Conservation (phyloP, 2,888 invertebrate genomes). For the Ophion ventricosus region DNA sequence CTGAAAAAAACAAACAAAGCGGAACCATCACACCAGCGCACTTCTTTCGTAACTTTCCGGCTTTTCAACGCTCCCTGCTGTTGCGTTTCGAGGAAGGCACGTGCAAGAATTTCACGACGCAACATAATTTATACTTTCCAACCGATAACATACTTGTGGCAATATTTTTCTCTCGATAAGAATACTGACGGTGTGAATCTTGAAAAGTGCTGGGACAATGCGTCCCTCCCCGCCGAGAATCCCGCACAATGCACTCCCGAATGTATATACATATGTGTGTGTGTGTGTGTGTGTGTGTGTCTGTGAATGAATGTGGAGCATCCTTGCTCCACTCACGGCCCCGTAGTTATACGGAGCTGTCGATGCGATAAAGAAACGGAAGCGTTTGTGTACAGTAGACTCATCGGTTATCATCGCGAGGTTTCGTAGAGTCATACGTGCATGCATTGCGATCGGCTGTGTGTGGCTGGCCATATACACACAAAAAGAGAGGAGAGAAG, state of each 20-base stretch:
- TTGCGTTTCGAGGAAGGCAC: too few species aligned
- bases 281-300: neutral
- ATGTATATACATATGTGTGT: neutral
- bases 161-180: too few species aligned
- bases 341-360: slow-evolving; percentile 14
- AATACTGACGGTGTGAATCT: too few species aligned
- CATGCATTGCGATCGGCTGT: neutral
- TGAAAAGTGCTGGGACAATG: too few species aligned
- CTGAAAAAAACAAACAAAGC: too few species aligned
- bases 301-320: neutral
- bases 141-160: too few species aligned
- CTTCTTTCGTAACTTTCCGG: too few species aligned
- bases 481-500: slow-evolving; percentile 28
- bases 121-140: too few species aligned
- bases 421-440: slow-evolving; percentile 64
- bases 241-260: neutral
- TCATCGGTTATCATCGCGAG: slow-evolving; percentile 70
- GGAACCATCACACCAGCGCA: too few species aligned
- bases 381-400: slow-evolving; percentile 76
- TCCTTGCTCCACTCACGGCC: neutral
- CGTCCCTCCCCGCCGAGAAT: neutral
- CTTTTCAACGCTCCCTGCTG: too few species aligned
- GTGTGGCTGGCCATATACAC: slow-evolving; percentile 4
- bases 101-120: too few species aligned
- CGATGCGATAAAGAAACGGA: slow-evolving; percentile 69